phyloP scores from a whole-genome alignment of 2,888 invertebrate genomes.

The Bellardia pandia region DNA sequence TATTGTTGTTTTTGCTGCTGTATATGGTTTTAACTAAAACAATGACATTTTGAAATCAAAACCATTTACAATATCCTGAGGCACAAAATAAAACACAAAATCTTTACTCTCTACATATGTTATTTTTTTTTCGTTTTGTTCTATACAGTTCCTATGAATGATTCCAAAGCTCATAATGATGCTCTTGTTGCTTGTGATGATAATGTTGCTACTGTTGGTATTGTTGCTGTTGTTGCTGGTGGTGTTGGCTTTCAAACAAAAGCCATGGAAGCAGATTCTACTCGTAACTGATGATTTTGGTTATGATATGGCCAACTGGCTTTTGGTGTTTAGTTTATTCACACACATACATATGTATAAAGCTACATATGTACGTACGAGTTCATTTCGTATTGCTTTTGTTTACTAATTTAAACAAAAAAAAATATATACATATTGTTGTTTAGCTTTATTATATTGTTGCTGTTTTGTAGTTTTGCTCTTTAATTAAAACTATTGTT shows the following conservation, averaged over 20 bases:
- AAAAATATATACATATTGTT: slow-evolving; percentile 39
- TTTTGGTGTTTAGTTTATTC: slow-evolving; percentile 44
- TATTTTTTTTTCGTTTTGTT: background rate
- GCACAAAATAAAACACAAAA: slow-evolving; percentile 39
- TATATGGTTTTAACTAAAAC: slow-evolving; percentile 30
- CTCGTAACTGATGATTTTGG: slow-evolving; percentile 55
- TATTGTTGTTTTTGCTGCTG: background rate
- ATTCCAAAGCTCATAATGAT: slow-evolving; percentile 36
- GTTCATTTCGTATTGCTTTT: slow-evolving; percentile 56
- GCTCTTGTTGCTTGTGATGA: slow-evolving; percentile 41
- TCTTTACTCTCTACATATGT: background rate
- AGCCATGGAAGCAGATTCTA: slow-evolving; percentile 56
- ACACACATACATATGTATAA: too few species aligned
- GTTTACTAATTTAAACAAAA: slow-evolving; percentile 47
- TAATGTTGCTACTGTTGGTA: slow-evolving; percentile 7
- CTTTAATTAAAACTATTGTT: slow-evolving; percentile 66
- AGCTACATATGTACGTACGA: background rate
- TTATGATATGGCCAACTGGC: slow-evolving; percentile 68
- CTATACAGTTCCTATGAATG: slow-evolving; percentile 33
- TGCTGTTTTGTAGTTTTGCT: slow-evolving; percentile 42
- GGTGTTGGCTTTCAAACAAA: slow-evolving; percentile 43
- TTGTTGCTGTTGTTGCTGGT: slow-evolving; percentile 8
- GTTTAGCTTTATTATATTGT: slow-evolving; percentile 49
- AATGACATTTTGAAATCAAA: slow-evolving; percentile 55
- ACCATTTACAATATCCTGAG: slow-evolving; percentile 59